Evolutionary conservation across 2,797 vertebrate species (phyloP), one percentile per base, ranked within the genome.

Genomic region (Gallinago solitaria): DNA sequence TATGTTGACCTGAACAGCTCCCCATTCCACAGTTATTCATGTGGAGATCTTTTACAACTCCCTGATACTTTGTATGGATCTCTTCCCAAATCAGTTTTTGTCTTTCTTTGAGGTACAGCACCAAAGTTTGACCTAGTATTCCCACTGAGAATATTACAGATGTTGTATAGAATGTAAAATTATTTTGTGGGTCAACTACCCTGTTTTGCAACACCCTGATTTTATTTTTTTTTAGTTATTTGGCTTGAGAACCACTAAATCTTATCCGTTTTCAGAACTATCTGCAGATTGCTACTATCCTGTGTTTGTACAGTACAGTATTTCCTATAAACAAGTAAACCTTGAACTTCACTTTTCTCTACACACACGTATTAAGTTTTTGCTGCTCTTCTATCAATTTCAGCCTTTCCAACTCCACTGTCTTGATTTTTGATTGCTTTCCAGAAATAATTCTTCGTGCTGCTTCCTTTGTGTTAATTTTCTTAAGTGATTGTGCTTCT

Each of bases 1-100:
- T 77, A 32, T 53, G 19, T 39, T 82, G 10, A 30, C 23, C 8
- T 41, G 21, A 77, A 37, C 35, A 35, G 25, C 18, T 41, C 11
- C 21, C 3, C 1, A 0, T 82, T 84, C 50, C 23, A 60, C 6
- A 7, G 0, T 45, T 61, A 17, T 65, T 83, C 16, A 24, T 0
- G 0, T 59, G 33, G 15, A 65, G 4, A 2, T 48, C 9, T 65
- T 76, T 69, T 65, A 57, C 11, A 47, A 8, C 28, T 59, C 32
- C 60, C 23, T 68, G 12, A 8, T 63, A 45, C 16, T 5, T 69
- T 60, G 3, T 60, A 27, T 33, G 18, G 8, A 24, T 87, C 8
- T 63, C 8, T 53, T 86, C 18, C 4, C 9, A 63, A 57, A 37
- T 57, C 17, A 41, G 25, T 54, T 13, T 23, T 64, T 9, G 12